Percentiles rank a stretch among this genome's conserved stretches.
Conservation (phyloP, 1,140 invertebrate genomes). For the Lethrus apterus region DNA sequence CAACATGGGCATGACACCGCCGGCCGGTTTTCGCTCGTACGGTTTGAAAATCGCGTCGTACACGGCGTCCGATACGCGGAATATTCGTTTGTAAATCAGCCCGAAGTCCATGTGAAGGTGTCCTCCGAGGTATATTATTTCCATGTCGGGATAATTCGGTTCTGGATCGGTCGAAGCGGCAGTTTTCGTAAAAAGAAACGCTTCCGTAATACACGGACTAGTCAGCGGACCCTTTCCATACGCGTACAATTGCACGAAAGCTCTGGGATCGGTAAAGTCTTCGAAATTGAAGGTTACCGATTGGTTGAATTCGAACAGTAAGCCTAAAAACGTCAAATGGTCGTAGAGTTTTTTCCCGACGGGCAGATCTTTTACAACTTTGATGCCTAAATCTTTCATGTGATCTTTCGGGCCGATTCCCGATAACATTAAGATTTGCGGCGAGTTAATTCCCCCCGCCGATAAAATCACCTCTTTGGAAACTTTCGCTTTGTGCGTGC, state of each 20-base stretch:
- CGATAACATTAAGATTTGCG: constrained; percentile 74
- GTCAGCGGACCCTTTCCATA: constrained; percentile 24
- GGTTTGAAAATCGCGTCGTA: constrained; percentile 24
- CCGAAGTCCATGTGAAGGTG: constrained; percentile 27
- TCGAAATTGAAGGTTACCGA: constrained; percentile 16
- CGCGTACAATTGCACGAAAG: no score
- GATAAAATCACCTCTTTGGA: constrained; percentile 82
- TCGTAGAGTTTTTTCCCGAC: constrained; percentile 51
- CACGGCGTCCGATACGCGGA: constrained; percentile 17
- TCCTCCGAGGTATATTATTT: constrained; percentile 45
- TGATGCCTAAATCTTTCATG: constrained; percentile 41
- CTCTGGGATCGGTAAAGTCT: not conserved
- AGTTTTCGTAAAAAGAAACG: constrained; percentile 43
- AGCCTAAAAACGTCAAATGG: constrained; percentile 43
- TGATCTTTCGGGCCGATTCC: constrained; percentile 64
- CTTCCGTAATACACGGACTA: constrained; percentile 43
- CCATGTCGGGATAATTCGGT: constrained; percentile 50
- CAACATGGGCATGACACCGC: constrained; percentile 61
- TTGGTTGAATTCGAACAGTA: constrained; percentile 28
- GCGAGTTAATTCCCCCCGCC: constrained; percentile 79
- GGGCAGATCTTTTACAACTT: constrained; percentile 41
- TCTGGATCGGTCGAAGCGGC: constrained; percentile 35
- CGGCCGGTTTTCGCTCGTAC: constrained; percentile 49
- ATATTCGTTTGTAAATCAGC: constrained; percentile 18
- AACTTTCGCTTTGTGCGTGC: constrained; percentile 60